Evolutionary conservation across 1,140 invertebrate genomes (phyloP), one percentile per base, ranked within the genome.

Genomic region (Heliconius congener): DNA sequence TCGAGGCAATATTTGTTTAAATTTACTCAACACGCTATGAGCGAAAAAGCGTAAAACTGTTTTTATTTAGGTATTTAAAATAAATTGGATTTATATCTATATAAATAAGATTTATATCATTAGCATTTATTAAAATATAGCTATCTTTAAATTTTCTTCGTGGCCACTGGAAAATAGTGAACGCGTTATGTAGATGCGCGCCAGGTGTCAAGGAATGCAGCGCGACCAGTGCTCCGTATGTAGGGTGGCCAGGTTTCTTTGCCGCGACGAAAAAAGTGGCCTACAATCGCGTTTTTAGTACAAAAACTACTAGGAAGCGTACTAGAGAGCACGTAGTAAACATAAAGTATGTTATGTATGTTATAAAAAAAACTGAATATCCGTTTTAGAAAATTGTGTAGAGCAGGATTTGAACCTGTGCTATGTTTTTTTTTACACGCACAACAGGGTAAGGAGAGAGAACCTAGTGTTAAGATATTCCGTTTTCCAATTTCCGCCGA

Each of bases 141-240:
- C 18, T 19, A 19, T 74, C 34, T 80, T 76, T 52, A 52, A 57
- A 71, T 81, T 81, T 81, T 50, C 77, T 78, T 30, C 39, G 71
- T 75, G 73, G 8, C 71, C 71, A 77, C 77, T 81, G 80, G 76
- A 78, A 79, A 82, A 82, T 73, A 77, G 73, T 76, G 81, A 77
- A 78, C 76, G 76, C 76, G 78, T 77, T 80, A 82, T 84, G 83
- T 80, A 84, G 81, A 84, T 84, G 78, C 76, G 57, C 82, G 81
- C 81, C 81, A 82, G 83, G 83, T 84, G 83, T 82, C 83, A 81
- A 83, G 83, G 83, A 84, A 84, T 84, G 83, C 83, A 79, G 83
- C 77, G 81, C 52, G 83, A 81, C 83, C 81, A 77, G 78, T 84
- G 81, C 75, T 76, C 57, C 71, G 46, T 11, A 18, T 66, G 74